Evolutionary conservation across 2,797 vertebrate species (phyloP).

Genomic region (Clarias platycephalus): DNA sequence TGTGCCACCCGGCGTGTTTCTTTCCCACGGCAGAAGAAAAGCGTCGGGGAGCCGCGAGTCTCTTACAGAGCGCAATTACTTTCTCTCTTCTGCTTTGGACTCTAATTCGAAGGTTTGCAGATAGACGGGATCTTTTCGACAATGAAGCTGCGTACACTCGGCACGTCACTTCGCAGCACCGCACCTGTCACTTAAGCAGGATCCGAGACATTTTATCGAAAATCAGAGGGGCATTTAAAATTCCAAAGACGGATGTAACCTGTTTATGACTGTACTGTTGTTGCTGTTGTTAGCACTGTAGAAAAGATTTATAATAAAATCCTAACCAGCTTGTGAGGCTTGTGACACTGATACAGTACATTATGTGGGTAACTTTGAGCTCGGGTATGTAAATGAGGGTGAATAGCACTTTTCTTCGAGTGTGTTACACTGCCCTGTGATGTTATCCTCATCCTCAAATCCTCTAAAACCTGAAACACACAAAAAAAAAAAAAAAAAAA

Average conservation of each 20-base stretch:
- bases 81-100: conserved; percentile 14
- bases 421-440: no score
- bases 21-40: background rate
- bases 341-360: no score
- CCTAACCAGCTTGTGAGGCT: no score
- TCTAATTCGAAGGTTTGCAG: conserved; percentile 10
- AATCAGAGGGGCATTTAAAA: conserved; percentile 22
- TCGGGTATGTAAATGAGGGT: no score
- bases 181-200: background rate
- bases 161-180: background rate
- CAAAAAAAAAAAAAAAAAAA: no score
- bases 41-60: conserved; percentile 16
- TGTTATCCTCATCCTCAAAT: no score
- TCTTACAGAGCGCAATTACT: conserved; percentile 30
- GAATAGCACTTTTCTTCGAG: no score
- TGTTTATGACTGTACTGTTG: background rate
- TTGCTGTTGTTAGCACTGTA: background rate
- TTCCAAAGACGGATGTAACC: conserved; percentile 44
- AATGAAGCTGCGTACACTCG: background rate
- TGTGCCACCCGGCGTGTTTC: conserved; percentile 29
- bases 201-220: conserved; percentile 14
- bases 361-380: no score
- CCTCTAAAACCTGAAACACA: no score
- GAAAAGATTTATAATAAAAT: no score
- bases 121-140: background rate